phyloP scores from a whole-genome alignment of 1,140 invertebrate genomes.

The Caenorhabditis tropicalis region DNA sequence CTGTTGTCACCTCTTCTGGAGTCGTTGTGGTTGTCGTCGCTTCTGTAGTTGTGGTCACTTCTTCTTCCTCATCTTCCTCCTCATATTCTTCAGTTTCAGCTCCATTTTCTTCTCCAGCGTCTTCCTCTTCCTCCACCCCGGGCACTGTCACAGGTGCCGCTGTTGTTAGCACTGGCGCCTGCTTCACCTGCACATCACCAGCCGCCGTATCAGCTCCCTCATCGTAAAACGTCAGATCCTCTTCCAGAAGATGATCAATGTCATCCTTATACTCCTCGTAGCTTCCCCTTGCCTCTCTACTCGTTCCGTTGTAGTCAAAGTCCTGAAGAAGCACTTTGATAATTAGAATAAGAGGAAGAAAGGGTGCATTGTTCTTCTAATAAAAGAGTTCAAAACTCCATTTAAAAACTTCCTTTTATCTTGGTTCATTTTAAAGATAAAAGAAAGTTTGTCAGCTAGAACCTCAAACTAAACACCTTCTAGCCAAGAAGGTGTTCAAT shows the following conservation, averaged over 20 bases:
- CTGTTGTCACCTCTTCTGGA: not conserved
- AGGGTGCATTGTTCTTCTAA: too few species aligned
- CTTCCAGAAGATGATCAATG: not conserved
- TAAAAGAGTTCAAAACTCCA: too few species aligned
- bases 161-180: not conserved
- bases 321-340: not conserved
- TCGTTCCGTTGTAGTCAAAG: not conserved
- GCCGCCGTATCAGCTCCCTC: not conserved
- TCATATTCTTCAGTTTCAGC: not conserved
- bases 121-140: not conserved
- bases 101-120: not conserved
- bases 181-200: not conserved
- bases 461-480: too few species aligned
- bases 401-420: too few species aligned
- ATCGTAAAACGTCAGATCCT: conserved; percentile 4
- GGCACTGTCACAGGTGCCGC: too few species aligned
- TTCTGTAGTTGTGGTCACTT: not conserved
- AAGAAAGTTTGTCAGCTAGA: too few species aligned
- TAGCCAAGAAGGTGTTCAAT: too few species aligned
- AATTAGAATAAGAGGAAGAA: not conserved
- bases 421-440: too few species aligned
- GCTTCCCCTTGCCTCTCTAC: not conserved
- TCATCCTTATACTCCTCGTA: conserved; percentile 30
- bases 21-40: not conserved
- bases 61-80: not conserved